A percentile compares a stretch with the other conserved stretches of the same genome.
Evolutionary conservation across 2,113 vertebrate species (phyloP).

Genomic region (Sorex fumeus): DNA sequence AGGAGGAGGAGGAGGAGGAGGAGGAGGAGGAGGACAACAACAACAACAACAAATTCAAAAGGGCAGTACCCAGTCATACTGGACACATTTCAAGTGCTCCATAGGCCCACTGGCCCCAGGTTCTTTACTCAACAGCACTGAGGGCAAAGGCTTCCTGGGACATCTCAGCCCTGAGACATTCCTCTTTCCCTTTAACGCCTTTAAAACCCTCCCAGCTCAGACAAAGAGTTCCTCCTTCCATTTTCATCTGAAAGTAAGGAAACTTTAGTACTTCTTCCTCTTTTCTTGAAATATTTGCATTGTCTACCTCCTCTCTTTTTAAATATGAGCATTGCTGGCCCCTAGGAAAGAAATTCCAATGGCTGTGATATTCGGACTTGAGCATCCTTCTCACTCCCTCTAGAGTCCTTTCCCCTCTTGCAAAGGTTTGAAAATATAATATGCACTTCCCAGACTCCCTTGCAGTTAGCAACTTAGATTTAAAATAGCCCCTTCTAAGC

Average conservation of each 20-base stretch:
- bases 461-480: background rate
- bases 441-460: background rate
- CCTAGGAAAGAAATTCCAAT: background rate
- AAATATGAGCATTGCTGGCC: background rate
- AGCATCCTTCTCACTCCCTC: background rate
- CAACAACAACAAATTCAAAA: too few relatives aligned
- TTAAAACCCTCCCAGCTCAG: background rate
- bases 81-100: background rate
- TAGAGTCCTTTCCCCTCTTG: background rate
- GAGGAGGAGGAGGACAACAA: too few relatives aligned
- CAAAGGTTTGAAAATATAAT: background rate
- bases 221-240: background rate
- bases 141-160: background rate
- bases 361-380: background rate
- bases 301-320: background rate
- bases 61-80: too few relatives aligned
- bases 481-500: background rate
- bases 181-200: background rate
- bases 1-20: too few relatives aligned
- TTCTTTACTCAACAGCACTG: fast-evolving
- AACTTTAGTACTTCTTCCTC: background rate
- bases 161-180: background rate
- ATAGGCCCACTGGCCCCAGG: fast-evolving
- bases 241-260: background rate
- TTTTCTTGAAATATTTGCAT: background rate